Percentiles rank a stretch among this genome's conserved stretches.
These are phyloP conservation scores for Promerops cafer DNA, from an alignment of 2,113 vertebrate species.

Conservation along the genomic window DNA sequence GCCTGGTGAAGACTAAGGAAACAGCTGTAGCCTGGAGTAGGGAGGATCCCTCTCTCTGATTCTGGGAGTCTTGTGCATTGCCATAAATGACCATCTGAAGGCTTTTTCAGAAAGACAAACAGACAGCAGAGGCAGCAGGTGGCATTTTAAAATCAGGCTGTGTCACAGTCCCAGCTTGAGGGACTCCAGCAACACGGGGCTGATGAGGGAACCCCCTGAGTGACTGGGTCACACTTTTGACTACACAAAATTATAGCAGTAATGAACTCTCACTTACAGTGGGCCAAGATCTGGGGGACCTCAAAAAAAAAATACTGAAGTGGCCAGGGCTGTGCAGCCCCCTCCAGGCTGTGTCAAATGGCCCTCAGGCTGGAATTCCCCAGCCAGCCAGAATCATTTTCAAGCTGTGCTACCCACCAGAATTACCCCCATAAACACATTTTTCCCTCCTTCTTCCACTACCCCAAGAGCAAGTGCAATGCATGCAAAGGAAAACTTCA, in stretches of 20 bases:
- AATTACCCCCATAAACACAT: background rate
- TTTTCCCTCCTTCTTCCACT: background rate
- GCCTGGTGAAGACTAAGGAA: background rate
- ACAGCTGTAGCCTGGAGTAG: background rate
- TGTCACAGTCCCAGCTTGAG: background rate
- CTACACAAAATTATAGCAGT: background rate
- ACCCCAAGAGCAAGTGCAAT: background rate
- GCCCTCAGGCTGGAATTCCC: background rate
- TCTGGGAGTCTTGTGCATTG: background rate
- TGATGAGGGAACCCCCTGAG: background rate
- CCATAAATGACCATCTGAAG: background rate
- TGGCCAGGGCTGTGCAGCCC: background rate
- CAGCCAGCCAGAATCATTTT: background rate
- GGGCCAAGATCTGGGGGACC: background rate
- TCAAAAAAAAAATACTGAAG: background rate
- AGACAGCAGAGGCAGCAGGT: background rate
- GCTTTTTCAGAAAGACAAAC: background rate
- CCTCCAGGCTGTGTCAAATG: background rate
- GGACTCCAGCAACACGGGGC: background rate
- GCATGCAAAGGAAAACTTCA: background rate
- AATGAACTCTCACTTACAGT: background rate
- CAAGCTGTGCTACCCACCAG: background rate
- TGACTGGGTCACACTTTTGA: background rate
- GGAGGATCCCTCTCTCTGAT: background rate
- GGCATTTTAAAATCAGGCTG: background rate